Evolutionary conservation across 2,113 vertebrate species (phyloP).

Genomic region (Crotophaga sulcirostris): DNA sequence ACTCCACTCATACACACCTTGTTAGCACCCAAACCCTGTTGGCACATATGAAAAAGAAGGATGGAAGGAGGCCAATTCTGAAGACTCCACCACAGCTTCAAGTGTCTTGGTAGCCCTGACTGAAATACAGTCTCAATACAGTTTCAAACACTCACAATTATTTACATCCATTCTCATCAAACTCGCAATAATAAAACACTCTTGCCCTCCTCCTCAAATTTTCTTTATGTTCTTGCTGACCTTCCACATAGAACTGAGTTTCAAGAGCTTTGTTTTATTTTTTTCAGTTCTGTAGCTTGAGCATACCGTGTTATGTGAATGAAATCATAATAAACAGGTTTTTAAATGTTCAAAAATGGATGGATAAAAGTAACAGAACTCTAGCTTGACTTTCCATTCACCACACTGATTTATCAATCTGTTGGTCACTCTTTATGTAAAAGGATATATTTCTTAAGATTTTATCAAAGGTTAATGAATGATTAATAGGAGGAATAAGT

Average conservation of each 20-base stretch:
- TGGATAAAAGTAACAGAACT: not conserved
- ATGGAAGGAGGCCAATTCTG: not conserved
- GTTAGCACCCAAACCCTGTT: fast-evolving
- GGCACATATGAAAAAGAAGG: fast-evolving
- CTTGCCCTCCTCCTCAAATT: not conserved
- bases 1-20: not conserved
- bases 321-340: not conserved
- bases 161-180: not conserved
- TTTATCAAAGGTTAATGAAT: conserved; percentile 18
- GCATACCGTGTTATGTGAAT: not conserved
- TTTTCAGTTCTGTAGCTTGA: not conserved
- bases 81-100: not conserved
- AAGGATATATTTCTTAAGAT: not conserved
- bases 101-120: not conserved
- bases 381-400: not conserved
- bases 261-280: not conserved
- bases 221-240: not conserved
- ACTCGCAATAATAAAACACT: not conserved
- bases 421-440: not conserved
- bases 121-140: not conserved
- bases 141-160: not conserved
- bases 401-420: not conserved
- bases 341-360: not conserved
- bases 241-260: not conserved
- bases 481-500: not conserved